A percentile compares a stretch with the other conserved stretches of the same genome.
phyloP scores from a whole-genome alignment of 1,140 invertebrate genomes.

The Drosophila rufa region DNA sequence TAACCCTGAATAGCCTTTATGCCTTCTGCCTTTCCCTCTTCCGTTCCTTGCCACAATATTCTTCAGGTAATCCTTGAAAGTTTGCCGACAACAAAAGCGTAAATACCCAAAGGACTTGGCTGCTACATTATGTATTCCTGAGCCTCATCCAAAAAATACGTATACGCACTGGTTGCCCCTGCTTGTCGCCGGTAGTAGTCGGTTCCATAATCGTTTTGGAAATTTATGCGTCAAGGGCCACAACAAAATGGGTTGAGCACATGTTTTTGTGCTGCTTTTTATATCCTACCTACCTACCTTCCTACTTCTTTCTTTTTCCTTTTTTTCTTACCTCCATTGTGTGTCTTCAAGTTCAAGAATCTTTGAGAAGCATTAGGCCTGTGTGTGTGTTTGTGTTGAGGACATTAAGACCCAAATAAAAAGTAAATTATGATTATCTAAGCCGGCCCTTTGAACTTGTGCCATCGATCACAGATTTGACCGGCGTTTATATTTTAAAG shows the following conservation, averaged over 20 bases:
- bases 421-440: constrained; percentile 58
- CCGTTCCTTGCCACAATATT: constrained; percentile 31
- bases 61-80: constrained; percentile 65
- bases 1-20: constrained; percentile 25
- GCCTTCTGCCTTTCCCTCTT: neutral
- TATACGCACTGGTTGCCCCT: constrained; percentile 42
- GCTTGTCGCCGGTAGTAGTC: neutral
- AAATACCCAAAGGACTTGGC: constrained; percentile 79
- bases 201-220: constrained; percentile 54
- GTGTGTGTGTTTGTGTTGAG: constrained; percentile 2
- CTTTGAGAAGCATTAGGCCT: constrained; percentile 9
- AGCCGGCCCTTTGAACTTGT: constrained; percentile 24
- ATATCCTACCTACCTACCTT: constrained; percentile 1
- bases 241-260: constrained; percentile 52
- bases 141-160: constrained; percentile 67
- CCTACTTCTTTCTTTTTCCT: neutral
- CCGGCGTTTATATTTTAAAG: constrained; percentile 18
- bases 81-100: constrained; percentile 74
- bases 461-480: constrained; percentile 21
- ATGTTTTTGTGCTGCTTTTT: constrained; percentile 40
- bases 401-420: constrained; percentile 35
- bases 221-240: constrained; percentile 48
- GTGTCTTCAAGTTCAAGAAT: constrained; percentile 28
- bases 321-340: constrained; percentile 2
- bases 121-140: constrained; percentile 71